Conservation (phyloP, 2,888 invertebrate species). For the Boloria selene region DNA sequence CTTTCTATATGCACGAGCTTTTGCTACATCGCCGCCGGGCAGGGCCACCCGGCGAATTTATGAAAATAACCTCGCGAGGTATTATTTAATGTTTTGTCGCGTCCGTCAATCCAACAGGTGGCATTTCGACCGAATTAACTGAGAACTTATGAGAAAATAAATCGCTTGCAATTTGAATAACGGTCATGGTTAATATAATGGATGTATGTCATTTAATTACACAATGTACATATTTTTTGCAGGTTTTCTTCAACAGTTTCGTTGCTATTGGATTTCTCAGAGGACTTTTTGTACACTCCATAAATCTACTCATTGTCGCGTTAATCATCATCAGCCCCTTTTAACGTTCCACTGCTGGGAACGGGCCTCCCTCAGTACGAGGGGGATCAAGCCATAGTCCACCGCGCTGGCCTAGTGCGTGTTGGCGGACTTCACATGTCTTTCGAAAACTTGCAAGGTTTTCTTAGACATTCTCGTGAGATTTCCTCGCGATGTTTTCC, state of each 20-base stretch:
- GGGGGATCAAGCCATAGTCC: too few species aligned
- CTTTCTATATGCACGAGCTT: constrained; percentile 34
- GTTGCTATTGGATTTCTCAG: not conserved
- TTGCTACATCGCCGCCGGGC: constrained; percentile 46
- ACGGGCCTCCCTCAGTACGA: too few species aligned
- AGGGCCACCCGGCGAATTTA: constrained; percentile 59
- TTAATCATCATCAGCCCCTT: too few species aligned
- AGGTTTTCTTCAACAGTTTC: not conserved
- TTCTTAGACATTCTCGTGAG: too few species aligned
- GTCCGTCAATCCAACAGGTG: constrained; percentile 32
- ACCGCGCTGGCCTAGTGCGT: too few species aligned
- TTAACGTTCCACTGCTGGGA: too few species aligned
- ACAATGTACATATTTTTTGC: too few species aligned
- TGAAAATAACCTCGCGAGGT: constrained; percentile 55
- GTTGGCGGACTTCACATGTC: too few species aligned
- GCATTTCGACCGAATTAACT: constrained; percentile 29
- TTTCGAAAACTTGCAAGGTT: too few species aligned
- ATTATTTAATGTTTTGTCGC: constrained; percentile 45
- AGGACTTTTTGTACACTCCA: too few species aligned
- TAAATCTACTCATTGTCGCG: too few species aligned
- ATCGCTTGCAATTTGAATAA: constrained; percentile 25
- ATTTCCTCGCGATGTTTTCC: too few species aligned
- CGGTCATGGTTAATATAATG: constrained; percentile 22
- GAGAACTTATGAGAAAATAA: constrained; percentile 19
- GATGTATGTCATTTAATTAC: constrained; percentile 12